phyloP scores from a whole-genome alignment of 2,888 invertebrate genomes.

The Thymelicus sylvestris region DNA sequence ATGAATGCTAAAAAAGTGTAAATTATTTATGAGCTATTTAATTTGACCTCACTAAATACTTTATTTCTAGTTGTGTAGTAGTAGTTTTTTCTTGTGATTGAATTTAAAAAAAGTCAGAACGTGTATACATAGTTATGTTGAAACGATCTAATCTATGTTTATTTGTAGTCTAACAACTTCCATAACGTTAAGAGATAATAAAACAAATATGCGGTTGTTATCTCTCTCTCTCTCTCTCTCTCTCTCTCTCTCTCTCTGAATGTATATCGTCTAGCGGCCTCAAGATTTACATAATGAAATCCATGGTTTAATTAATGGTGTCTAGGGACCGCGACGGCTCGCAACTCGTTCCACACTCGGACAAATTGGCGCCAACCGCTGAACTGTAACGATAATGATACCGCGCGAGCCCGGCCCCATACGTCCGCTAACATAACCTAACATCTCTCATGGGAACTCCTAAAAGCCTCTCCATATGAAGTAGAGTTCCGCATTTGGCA shows the following conservation, averaged over 20 bases:
- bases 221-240: neutral
- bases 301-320: constrained; percentile 69
- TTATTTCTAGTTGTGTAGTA: too few species aligned
- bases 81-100: constrained; percentile 14
- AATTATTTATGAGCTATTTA: too few species aligned
- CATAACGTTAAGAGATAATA: neutral
- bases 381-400: constrained; percentile 77
- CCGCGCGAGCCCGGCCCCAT: constrained; percentile 66
- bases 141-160: neutral
- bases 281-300: constrained; percentile 62
- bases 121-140: neutral
- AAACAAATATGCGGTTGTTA: constrained; percentile 21
- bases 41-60: too few species aligned
- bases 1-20: too few species aligned
- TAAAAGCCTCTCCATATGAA: constrained; percentile 72
- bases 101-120: neutral
- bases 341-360: constrained; percentile 70
- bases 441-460: constrained; percentile 75
- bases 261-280: constrained; percentile 19
- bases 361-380: constrained; percentile 73
- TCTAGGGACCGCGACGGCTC: constrained; percentile 63
- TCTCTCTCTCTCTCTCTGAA: neutral
- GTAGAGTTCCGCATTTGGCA: constrained; percentile 74
- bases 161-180: neutral
- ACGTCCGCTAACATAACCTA: constrained; percentile 70